Conservation (phyloP, 1,140 invertebrate genomes). For the Pogonomyrmex barbatus region DNA sequence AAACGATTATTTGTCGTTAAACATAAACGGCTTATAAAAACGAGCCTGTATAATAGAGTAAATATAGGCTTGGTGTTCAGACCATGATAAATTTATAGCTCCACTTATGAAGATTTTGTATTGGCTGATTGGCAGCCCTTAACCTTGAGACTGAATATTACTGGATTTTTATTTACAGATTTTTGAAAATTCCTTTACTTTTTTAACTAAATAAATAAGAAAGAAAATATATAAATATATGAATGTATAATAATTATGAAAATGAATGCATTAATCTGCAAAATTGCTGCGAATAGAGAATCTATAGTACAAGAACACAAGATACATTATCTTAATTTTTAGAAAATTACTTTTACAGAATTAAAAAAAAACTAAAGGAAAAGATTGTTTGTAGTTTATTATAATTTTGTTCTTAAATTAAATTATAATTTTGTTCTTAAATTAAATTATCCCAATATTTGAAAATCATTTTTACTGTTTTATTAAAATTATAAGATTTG, state of each 20-base stretch:
- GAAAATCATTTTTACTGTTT: not conserved
- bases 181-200: not conserved
- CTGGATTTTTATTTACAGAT: not conserved
- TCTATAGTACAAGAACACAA: not conserved
- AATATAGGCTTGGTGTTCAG: slow-evolving; percentile 83
- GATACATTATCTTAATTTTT: too few species aligned
- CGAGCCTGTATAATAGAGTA: slow-evolving; percentile 85
- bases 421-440: too few species aligned
- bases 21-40: slow-evolving; percentile 84
- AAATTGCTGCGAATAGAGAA: not conserved
- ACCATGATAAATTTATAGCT: slow-evolving; percentile 82
- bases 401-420: not conserved
- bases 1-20: slow-evolving; percentile 85
- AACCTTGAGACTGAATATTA: slow-evolving; percentile 52
- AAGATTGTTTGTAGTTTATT: not conserved
- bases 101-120: slow-evolving; percentile 80
- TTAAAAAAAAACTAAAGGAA: not conserved
- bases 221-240: not conserved
- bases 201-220: slow-evolving; percentile 2
- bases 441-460: not conserved
- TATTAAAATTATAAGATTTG: not conserved
- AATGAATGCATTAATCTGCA: not conserved
- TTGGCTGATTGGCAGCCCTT: slow-evolving; percentile 64
- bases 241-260: not conserved
- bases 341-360: not conserved